A percentile compares a stretch with the other conserved stretches of the same genome.
phyloP scores from a whole-genome alignment of 2,888 invertebrate genomes.

The Suillia variegata region DNA sequence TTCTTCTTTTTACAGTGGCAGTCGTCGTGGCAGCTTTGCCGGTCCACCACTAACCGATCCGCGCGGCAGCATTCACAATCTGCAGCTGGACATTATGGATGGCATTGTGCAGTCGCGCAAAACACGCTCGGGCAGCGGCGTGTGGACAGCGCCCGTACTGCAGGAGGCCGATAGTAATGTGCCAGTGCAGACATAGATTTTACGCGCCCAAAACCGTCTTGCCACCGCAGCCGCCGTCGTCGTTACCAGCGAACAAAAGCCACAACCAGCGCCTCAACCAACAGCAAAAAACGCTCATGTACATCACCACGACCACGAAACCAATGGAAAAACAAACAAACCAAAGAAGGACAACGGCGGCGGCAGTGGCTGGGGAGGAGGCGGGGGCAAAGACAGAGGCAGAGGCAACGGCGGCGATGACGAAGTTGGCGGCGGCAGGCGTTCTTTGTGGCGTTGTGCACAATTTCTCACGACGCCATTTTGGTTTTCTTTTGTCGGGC shows the following conservation, averaged over 20 bases:
- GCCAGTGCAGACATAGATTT: conserved; percentile 57
- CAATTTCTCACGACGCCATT: too few relatives aligned
- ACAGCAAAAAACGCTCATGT: conserved; percentile 7
- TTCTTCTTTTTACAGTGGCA: conserved; percentile 51
- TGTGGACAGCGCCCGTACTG: conserved; percentile 70
- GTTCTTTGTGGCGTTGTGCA: too few relatives aligned
- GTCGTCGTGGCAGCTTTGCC: conserved; percentile 59
- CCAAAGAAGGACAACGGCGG: not conserved
- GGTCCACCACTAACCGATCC: conserved; percentile 77
- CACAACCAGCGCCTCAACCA: conserved; percentile 1
- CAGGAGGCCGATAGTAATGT: conserved; percentile 58
- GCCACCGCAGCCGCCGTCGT: not conserved
- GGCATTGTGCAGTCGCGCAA: conserved; percentile 82
- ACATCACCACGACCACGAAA: not conserved
- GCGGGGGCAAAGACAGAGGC: not conserved
- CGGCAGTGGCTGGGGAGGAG: not conserved
- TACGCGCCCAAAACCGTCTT: too few relatives aligned
- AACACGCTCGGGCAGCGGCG: conserved; percentile 66
- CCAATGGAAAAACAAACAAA: not conserved
- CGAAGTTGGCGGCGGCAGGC: too few relatives aligned
- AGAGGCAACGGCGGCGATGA: conserved; percentile 21
- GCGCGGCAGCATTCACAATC: conserved; percentile 78
- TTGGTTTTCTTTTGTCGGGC: too few relatives aligned
- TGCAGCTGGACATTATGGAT: conserved; percentile 87
- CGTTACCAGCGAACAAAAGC: not conserved